phyloP scores from a whole-genome alignment of 2,113 vertebrate genomes.

The Cinclus mexicanus region DNA sequence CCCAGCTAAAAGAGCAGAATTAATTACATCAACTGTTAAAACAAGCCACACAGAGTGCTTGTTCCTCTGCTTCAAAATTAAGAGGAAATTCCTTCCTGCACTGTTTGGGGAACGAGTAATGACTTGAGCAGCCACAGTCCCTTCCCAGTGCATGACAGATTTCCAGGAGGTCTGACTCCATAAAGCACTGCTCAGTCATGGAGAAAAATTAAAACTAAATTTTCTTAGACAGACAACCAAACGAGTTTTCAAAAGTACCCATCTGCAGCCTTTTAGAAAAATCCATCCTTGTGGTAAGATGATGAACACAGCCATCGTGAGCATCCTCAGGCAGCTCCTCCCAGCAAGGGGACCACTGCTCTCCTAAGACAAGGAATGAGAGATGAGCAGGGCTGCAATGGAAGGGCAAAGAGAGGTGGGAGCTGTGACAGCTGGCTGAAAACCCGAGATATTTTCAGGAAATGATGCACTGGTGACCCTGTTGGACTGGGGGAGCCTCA shows the following conservation, averaged over 20 bases:
- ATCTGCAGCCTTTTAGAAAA: neutral
- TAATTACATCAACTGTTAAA: constrained; percentile 50
- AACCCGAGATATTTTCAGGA: neutral
- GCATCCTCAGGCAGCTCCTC: neutral
- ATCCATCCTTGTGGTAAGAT: neutral
- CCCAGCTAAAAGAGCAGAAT: constrained; percentile 45
- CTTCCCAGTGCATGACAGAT: neutral
- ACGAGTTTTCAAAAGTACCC: neutral
- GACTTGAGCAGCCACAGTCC: neutral
- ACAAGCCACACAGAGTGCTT: neutral
- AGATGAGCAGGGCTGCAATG: neutral
- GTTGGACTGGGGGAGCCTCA: fast-evolving
- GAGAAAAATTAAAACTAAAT: neutral
- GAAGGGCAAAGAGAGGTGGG: neutral
- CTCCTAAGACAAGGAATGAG: neutral
- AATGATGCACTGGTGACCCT: neutral
- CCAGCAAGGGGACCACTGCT: fast-evolving
- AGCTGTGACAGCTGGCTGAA: neutral
- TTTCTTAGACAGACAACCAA: neutral
- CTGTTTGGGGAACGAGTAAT: neutral
- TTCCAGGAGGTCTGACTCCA: neutral
- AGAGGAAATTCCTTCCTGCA: neutral
- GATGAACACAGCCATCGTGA: fast-evolving
- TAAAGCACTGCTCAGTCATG: neutral
- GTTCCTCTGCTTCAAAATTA: neutral